A percentile compares a stretch with the other conserved stretches of the same genome.
Evolutionary conservation across 2,888 invertebrate species (phyloP).

Genomic region (Rhaphigaster nebulosa): DNA sequence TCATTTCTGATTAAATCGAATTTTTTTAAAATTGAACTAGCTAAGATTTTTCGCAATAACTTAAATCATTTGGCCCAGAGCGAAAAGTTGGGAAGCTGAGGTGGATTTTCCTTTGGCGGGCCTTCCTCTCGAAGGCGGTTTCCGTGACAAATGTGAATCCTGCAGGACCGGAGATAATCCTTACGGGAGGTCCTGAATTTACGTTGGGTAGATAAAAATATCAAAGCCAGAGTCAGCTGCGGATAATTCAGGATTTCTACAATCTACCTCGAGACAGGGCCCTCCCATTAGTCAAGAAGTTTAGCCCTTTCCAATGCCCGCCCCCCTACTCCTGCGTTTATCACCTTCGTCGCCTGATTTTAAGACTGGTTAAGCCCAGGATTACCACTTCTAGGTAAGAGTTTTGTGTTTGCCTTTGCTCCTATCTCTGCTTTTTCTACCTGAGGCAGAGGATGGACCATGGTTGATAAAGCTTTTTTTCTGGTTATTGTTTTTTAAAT

Average conservation of each 20-base stretch:
- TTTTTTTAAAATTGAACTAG: no score
- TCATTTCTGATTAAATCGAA: no score
- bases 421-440: not conserved
- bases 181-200: slow-evolving; percentile 28
- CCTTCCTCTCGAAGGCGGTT: not conserved
- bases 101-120: not conserved
- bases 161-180: slow-evolving; percentile 40
- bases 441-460: not conserved
- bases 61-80: not conserved
- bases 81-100: not conserved
- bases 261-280: slow-evolving; percentile 7
- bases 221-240: slow-evolving; percentile 13
- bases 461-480: no score
- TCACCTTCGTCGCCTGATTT: slow-evolving; percentile 11
- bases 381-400: not conserved
- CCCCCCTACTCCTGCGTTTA: not conserved
- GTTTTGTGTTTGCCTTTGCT: not conserved
- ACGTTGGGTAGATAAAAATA: slow-evolving; percentile 40
- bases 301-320: slow-evolving; percentile 23
- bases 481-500: no score
- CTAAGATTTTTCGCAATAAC: not conserved
- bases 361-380: not conserved
- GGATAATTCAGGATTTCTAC: slow-evolving; percentile 47
- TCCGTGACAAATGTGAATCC: slow-evolving; percentile 48
- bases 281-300: slow-evolving; percentile 31